Evolutionary conservation across 2,113 vertebrate genomes (phyloP), one percentile per base, ranked within the genome.

Genomic region (Leucopternis melanops): DNA sequence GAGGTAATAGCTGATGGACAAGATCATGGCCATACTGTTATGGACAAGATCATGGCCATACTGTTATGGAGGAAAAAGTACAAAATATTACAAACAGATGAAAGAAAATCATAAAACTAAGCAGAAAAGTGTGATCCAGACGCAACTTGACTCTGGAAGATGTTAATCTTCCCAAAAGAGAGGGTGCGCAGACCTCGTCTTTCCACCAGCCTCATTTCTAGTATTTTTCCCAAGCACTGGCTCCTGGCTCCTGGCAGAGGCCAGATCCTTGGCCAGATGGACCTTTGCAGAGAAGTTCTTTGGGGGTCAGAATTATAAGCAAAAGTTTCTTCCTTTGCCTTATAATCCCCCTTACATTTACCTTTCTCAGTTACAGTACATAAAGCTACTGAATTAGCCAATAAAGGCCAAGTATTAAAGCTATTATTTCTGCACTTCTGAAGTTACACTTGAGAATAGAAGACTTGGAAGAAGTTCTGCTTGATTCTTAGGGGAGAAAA

Each of bases 381-480:
- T 89, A 92, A 94, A 96, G 70, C 85, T 85, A 85, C 49, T 88
- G 95, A 93, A 94, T 93, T 93, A 92, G 79, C 85, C 94, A 97
- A 92, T 96, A 96, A 96, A 95, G 92, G 90, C 66, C 87, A 91
- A 85, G 86, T 92, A 94, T 94, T 97, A 96, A 97, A 95, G 92
- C 92, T 91, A 91, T 91, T 96, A 86, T 93, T 95, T 92, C 90
- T 92, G 55, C 52, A 90, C 86, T 93, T 93, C 59, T 93, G 70
- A 94, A 96, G 92, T 81, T 92, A 91, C 96, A 44, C 92, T 91
- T 72, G 88, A 94, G 96, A 95, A 96, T 91, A 95, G 86, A 61
- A 91, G 49, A 54, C 58, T 87, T 94, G 90, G 92, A 95, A 95
- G 83, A 97, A 94, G 84, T 89, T 97, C 78, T 94, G 66, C 70